phyloP scores from a whole-genome alignment of 2,888 invertebrate genomes.

The Drosophila merina region DNA sequence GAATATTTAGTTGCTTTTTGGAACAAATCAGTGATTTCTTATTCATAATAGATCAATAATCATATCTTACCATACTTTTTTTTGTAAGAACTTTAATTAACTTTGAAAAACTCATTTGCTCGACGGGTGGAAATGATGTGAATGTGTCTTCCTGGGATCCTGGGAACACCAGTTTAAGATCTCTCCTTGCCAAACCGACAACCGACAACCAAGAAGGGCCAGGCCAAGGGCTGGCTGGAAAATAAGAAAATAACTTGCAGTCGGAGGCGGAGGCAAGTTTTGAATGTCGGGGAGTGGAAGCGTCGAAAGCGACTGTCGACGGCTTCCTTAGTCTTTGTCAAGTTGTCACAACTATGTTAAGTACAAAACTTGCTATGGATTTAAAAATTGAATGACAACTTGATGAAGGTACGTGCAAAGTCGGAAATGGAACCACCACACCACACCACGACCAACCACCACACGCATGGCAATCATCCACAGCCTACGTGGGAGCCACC shows the following conservation, averaged over 20 bases:
- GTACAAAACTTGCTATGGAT: conserved; percentile 78
- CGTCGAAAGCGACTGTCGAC: conserved; percentile 17
- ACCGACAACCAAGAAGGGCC: background rate
- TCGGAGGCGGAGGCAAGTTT: conserved; percentile 28
- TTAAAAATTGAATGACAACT: conserved; percentile 81
- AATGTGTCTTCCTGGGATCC: conserved; percentile 5
- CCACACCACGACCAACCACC: conserved; percentile 30
- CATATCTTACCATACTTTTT: no score
- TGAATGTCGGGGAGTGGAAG: conserved; percentile 29
- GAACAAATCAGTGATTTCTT: no score
- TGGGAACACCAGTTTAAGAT: conserved; percentile 18
- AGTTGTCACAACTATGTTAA: conserved; percentile 80
- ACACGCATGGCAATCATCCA: conserved; percentile 38
- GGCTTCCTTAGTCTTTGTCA: conserved; percentile 68
- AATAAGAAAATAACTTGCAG: conserved; percentile 15
- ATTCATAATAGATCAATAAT: background rate
- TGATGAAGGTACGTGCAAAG: conserved; percentile 80
- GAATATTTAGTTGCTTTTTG: no score
- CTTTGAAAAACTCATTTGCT: conserved; percentile 5
- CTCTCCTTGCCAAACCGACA: background rate
- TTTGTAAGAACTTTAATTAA: conserved; percentile 19
- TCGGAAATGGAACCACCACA: conserved; percentile 66
- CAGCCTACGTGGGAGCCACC: background rate
- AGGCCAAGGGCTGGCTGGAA: background rate
- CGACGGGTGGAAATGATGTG: conserved; percentile 23